These are phyloP conservation scores for Drosophila paracracens DNA, from an alignment of 2,888 invertebrate genomes.

Conservation along the genomic window DNA sequence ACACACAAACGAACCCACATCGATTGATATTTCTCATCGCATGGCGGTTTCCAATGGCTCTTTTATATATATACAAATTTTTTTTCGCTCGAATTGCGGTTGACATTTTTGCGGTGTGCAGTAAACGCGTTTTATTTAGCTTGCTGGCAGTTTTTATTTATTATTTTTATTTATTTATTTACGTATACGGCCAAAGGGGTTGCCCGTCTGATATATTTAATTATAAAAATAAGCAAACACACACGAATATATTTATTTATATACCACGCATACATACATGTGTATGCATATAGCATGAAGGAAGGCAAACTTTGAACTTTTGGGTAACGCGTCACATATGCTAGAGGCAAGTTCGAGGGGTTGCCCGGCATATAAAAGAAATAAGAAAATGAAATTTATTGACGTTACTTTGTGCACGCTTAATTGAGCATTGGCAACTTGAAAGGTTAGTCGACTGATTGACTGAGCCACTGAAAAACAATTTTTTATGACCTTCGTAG, in stretches of 20 bases:
- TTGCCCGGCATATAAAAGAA: slow-evolving; percentile 21
- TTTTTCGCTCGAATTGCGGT: slow-evolving; percentile 60
- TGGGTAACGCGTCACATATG: slow-evolving; percentile 62
- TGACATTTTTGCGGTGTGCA: slow-evolving; percentile 74
- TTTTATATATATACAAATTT: slow-evolving; percentile 24
- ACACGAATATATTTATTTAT: slow-evolving; percentile 21
- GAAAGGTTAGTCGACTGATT: slow-evolving; percentile 70
- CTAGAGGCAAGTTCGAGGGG: slow-evolving; percentile 40
- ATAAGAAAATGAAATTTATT: slow-evolving; percentile 68
- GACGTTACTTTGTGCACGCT: slow-evolving; percentile 69
- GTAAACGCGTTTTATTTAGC: slow-evolving; percentile 63
- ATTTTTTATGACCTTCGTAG: slow-evolving; percentile 62
- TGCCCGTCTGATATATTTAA: slow-evolving; percentile 68
- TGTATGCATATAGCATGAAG: slow-evolving; percentile 10
- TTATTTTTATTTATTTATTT: slow-evolving; percentile 33
- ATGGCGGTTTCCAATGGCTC: slow-evolving; percentile 62
- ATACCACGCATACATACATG: slow-evolving; percentile 21
- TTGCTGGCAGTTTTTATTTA: slow-evolving; percentile 37
- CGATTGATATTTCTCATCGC: slow-evolving; percentile 75
- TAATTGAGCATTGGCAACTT: slow-evolving; percentile 78
- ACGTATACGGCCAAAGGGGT: slow-evolving; percentile 59
- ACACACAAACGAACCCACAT: slow-evolving; percentile 80
- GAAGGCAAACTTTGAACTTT: slow-evolving; percentile 68
- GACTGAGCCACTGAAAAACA: slow-evolving; percentile 57
- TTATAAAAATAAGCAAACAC: slow-evolving; percentile 70